A percentile compares a stretch with the other conserved stretches of the same genome.
Evolutionary conservation across 2,888 invertebrate species (phyloP).

Genomic region (Pristionchus exspectatus): DNA sequence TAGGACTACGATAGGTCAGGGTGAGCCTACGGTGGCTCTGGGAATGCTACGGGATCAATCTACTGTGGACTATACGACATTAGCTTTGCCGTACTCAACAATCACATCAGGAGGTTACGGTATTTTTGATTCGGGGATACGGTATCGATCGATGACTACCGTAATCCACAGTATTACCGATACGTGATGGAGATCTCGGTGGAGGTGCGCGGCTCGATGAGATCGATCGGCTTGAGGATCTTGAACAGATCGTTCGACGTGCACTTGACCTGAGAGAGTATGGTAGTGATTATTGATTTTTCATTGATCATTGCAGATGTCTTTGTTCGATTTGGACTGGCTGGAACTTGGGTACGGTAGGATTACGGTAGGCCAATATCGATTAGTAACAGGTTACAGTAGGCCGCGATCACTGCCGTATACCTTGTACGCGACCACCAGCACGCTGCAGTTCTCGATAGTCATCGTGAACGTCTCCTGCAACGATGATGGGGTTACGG

Average conservation of each 20-base stretch:
- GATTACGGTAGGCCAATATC: background rate
- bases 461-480: slow-evolving; percentile 45
- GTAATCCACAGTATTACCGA: slow-evolving; percentile 53
- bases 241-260: slow-evolving; percentile 73
- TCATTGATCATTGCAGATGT: no score
- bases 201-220: slow-evolving; percentile 18
- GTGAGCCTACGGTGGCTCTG: background rate
- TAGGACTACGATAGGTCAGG: background rate
- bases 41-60: no score
- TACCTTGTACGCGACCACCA: slow-evolving; percentile 73
- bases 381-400: background rate
- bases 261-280: slow-evolving; percentile 69
- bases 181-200: slow-evolving; percentile 55
- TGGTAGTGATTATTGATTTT: background rate
- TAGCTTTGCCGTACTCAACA: no score
- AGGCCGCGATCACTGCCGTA: background rate
- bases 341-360: no score
- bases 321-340: no score
- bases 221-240: slow-evolving; percentile 59
- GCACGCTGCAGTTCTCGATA: slow-evolving; percentile 69
- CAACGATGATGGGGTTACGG: background rate
- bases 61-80: no score
- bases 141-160: background rate
- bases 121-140: no score
- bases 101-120: no score